Evolutionary conservation across 2,113 vertebrate genomes (phyloP).

Genomic region (Plestiodon gilberti): DNA sequence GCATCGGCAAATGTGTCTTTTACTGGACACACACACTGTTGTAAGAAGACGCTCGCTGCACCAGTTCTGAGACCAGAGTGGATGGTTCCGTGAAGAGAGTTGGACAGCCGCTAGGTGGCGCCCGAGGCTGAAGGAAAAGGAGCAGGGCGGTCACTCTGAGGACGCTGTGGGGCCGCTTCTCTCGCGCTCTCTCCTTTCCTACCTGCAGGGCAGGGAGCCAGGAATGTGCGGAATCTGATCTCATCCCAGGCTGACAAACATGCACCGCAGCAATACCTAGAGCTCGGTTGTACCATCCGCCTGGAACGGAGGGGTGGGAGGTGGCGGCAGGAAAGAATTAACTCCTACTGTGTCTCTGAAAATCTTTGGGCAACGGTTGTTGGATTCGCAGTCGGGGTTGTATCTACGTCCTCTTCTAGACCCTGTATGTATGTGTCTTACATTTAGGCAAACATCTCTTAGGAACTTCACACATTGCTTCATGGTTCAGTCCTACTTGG

Average conservation of each 20-base stretch:
- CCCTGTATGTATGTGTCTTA: neutral
- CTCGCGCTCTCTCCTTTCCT: neutral
- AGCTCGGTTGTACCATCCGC: slow-evolving; percentile 7
- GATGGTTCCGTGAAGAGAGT: neutral
- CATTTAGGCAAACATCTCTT: neutral
- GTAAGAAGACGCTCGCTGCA: neutral
- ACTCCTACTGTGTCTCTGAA: neutral
- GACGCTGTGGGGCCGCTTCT: neutral
- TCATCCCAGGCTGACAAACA: slow-evolving; percentile 23
- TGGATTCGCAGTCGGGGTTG: neutral
- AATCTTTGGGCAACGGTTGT: neutral
- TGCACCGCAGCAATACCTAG: neutral
- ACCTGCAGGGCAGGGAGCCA: slow-evolving; percentile 29
- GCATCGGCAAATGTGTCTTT: too few species aligned
- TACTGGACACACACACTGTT: neutral
- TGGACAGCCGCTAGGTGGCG: neutral
- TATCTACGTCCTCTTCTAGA: too few species aligned
- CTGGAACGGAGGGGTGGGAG: neutral
- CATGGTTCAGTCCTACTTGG: too few species aligned
- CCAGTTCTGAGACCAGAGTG: neutral
- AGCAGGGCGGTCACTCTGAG: neutral
- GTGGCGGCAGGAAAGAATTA: neutral
- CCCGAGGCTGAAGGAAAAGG: neutral
- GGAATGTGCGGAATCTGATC: slow-evolving; percentile 32
- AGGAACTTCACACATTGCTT: neutral